These are phyloP conservation scores for Hipparchia sbordonii DNA, from an alignment of 2,888 invertebrate species.

Conservation along the genomic window DNA sequence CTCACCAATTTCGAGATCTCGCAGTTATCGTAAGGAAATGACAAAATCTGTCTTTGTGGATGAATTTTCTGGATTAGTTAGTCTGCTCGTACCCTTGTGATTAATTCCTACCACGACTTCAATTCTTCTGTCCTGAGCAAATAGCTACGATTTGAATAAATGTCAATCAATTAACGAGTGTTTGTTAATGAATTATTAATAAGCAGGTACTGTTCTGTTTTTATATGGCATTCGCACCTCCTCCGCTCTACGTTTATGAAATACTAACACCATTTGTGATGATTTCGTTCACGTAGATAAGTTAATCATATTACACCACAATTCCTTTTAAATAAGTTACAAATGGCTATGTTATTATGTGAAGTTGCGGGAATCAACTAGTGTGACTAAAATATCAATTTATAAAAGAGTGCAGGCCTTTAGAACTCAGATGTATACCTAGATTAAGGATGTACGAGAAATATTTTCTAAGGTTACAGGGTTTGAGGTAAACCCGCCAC, in stretches of 20 bases:
- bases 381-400: no score
- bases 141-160: constrained; percentile 24
- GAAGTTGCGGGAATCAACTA: no score
- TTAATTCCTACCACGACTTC: constrained; percentile 16
- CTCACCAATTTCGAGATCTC: no score
- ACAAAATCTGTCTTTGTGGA: neutral
- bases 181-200: constrained; percentile 34
- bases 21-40: neutral
- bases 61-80: no score
- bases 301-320: neutral
- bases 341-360: no score
- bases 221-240: constrained; percentile 26
- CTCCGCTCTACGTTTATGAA: constrained; percentile 21
- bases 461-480: no score
- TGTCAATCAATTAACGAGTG: constrained; percentile 24
- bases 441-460: no score
- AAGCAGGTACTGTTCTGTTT: constrained; percentile 17
- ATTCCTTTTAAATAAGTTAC: no score
- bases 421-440: no score
- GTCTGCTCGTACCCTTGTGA: neutral
- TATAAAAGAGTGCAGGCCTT: no score
- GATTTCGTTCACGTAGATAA: neutral
- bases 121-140: constrained; percentile 5
- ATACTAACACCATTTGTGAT: constrained; percentile 8
- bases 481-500: no score